These are phyloP conservation scores for Tor tambroides DNA, from an alignment of 2,113 vertebrate species.

Conservation along the genomic window DNA sequence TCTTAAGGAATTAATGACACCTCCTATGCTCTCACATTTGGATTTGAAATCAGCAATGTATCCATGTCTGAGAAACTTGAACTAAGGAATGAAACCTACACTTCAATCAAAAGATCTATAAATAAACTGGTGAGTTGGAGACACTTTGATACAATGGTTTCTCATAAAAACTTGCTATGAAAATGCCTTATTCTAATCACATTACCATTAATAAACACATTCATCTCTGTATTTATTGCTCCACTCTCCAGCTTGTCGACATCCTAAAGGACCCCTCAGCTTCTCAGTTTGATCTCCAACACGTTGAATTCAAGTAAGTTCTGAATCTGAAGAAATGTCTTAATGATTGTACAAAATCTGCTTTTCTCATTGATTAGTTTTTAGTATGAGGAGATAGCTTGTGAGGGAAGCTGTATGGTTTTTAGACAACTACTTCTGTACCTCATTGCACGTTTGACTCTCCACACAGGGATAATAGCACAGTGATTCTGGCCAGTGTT, in stretches of 20 bases:
- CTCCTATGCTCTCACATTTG: background rate
- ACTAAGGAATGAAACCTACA: background rate
- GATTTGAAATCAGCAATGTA: conserved; percentile 20
- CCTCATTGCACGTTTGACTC: background rate
- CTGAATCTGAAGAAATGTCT: background rate
- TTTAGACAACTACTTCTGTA: background rate
- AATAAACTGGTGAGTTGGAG: conserved; percentile 13
- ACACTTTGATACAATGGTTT: background rate
- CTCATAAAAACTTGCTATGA: too few species aligned
- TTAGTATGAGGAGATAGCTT: background rate
- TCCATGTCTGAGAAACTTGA: background rate
- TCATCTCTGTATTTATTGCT: background rate
- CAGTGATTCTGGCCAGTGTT: conserved; percentile 34
- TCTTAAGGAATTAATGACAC: conserved; percentile 5
- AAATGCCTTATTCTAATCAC: background rate
- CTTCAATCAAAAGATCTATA: background rate
- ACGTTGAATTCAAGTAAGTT: conserved; percentile 1
- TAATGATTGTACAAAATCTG: background rate
- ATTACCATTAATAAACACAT: background rate
- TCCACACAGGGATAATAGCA: conserved; percentile 13
- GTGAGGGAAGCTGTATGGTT: background rate
- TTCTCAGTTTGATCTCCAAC: background rate
- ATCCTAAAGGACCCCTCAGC: background rate
- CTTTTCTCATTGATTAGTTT: background rate
- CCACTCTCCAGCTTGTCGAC: background rate